Evolutionary conservation across 2,888 invertebrate species (phyloP), one percentile per base, ranked within the genome.

Genomic region (Nomada ruficornis): DNA sequence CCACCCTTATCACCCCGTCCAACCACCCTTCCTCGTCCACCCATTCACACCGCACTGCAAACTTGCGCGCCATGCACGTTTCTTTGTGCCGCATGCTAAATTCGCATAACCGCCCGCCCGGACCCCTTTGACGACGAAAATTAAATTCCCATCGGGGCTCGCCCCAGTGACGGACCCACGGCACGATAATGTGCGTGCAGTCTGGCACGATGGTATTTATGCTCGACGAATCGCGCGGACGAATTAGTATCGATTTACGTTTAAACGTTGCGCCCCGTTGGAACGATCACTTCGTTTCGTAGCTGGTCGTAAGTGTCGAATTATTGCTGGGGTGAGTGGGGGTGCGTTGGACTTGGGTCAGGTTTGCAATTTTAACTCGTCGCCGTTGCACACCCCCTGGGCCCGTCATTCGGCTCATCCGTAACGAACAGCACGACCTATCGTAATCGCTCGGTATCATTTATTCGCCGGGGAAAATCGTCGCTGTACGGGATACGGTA

Each of bases 101-200:
- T 70, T 85, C 77, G 80, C 71, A 73, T 64, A 71, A 79, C 55
- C 78, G 68, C 11, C 74, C 50, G 50, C 23, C 57, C 60, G 57
- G 4, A 3, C 26, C 57, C 67, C 65, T 70, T 77, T 72, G 74
- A 79, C 63, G 70, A 54, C 55, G 69, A 74, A 76, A 77, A 85
- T 84, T 70, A 80, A 84, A 84, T 84, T 84, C 75, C 72, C 82
- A 74, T 81, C 77, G 84, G 47, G 11, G 42, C 20, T 13, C 42
- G 36, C 55, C 13, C 26, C 20, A 36, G 26, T 10, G n/a, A 10
- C 7, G 18, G 36, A 29, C 20, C 55, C 2, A 57, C 26, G 57
- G 55, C 50, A 42, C 57, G 26, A 67, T 50, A 44, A 44, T 59
- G 52, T 65, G 54, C 36, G 47, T 7, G 65, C 71, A 18, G 68